phyloP scores from a whole-genome alignment of 2,113 vertebrate species.

The Alethe diademata region DNA sequence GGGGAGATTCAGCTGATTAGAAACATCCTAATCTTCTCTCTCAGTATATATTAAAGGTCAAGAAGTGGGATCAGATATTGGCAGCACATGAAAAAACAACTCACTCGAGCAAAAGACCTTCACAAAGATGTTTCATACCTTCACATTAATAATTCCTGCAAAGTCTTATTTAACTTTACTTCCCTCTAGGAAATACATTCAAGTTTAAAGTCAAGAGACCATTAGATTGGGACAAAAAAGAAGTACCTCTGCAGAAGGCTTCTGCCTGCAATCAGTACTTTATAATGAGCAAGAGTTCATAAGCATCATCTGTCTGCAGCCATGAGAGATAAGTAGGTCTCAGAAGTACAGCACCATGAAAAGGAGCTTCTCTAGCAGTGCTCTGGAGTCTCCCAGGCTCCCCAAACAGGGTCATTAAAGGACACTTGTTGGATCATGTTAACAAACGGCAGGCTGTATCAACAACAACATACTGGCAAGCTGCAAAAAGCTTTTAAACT shows the following conservation, averaged over 20 bases:
- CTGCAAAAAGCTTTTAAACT: constrained; percentile 14
- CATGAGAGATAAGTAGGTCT: neutral
- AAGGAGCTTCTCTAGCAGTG: neutral
- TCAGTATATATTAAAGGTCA: constrained; percentile 43
- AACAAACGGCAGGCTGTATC: neutral
- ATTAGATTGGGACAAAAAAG: neutral
- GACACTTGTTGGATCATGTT: neutral
- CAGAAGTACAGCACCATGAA: neutral
- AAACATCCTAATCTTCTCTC: constrained; percentile 46
- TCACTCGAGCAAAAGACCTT: neutral
- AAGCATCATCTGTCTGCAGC: neutral
- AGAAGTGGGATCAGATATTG: constrained; percentile 54
- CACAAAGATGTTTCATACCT: constrained; percentile 20
- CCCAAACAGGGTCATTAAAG: neutral
- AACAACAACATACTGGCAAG: constrained; percentile 11
- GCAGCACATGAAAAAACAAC: constrained; percentile 54
- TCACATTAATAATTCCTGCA: neutral
- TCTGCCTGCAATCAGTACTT: neutral
- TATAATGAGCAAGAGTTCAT: neutral
- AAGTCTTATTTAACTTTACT: constrained; percentile 14
- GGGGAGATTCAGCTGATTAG: constrained; percentile 55
- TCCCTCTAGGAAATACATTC: neutral
- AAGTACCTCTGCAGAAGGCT: neutral
- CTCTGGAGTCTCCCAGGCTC: neutral
- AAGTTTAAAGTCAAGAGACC: constrained; percentile 4